Evolutionary conservation across 2,888 invertebrate species (phyloP).

Genomic region (Myathropa florea): DNA sequence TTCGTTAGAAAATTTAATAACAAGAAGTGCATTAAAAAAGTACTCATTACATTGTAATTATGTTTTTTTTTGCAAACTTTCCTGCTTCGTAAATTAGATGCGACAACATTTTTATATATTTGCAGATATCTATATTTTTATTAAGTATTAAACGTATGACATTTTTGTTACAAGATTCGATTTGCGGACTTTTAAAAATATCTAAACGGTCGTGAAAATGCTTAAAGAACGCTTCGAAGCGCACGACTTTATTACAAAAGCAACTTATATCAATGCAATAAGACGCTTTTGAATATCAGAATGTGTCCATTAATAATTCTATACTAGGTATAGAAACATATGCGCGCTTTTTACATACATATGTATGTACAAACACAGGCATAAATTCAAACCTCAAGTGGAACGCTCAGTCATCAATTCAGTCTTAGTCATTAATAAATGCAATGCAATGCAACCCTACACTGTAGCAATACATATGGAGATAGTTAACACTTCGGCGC

Average conservation of each 20-base stretch:
- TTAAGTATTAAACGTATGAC: too few relatives aligned
- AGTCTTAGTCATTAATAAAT: background rate
- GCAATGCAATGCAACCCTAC: background rate
- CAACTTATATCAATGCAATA: background rate
- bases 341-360: background rate
- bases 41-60: too few relatives aligned
- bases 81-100: too few relatives aligned
- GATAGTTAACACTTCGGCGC: slow-evolving; percentile 57
- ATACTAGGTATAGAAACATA: background rate
- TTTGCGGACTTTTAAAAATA: too few relatives aligned
- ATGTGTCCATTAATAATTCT: background rate
- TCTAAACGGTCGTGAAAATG: too few relatives aligned
- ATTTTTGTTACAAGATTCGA: too few relatives aligned
- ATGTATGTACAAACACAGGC: background rate
- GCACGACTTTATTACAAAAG: background rate
- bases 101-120: too few relatives aligned
- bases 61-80: too few relatives aligned
- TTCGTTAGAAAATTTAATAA: too few relatives aligned
- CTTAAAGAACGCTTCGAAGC: too few relatives aligned
- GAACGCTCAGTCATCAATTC: background rate
- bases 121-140: too few relatives aligned
- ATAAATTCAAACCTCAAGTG: background rate
- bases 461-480: background rate
- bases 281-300: background rate
- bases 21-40: too few relatives aligned